Evolutionary conservation across 35 echinoderm and acorn worm species (phyloP).

Genomic region (Patiria miniata): DNA sequence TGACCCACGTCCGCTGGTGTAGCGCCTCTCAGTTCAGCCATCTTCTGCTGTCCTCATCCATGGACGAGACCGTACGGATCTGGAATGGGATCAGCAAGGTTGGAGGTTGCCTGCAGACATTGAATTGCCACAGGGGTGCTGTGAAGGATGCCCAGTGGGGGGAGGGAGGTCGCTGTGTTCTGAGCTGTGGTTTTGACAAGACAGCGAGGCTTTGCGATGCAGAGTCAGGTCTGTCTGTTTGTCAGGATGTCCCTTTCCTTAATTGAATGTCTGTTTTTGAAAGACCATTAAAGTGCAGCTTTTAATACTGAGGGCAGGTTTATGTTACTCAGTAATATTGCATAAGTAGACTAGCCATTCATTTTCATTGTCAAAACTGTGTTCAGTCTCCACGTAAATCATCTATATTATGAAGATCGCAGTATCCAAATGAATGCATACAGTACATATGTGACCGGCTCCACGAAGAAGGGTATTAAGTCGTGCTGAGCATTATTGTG

Average conservation of each 20-base stretch:
- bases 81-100: conserved; percentile 79
- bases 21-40: conserved; percentile 69
- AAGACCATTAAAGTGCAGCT: background rate
- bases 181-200: conserved; percentile 97
- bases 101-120: conserved; percentile 53
- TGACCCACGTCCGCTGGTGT: conserved; percentile 76
- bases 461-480: too few species aligned
- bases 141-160: conserved; percentile 89
- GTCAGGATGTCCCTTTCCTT: background rate
- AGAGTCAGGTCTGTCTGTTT: conserved; percentile 53
- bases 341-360: too few species aligned
- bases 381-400: too few species aligned
- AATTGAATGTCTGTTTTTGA: background rate
- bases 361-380: too few species aligned
- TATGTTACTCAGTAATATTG: too few species aligned
- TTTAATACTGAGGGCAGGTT: background rate
- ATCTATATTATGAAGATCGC: too few species aligned
- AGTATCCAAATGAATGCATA: too few species aligned
- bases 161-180: conserved; percentile 55
- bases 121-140: conserved; percentile 69
- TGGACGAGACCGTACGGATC: conserved; percentile 77
- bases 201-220: conserved; percentile 79
- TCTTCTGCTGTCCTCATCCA: conserved; percentile 73
- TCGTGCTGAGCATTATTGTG: too few species aligned
- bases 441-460: too few species aligned